These are phyloP conservation scores for Pristionchus maxplancki DNA, from an alignment of 2,888 invertebrate genomes.

Conservation along the genomic window DNA sequence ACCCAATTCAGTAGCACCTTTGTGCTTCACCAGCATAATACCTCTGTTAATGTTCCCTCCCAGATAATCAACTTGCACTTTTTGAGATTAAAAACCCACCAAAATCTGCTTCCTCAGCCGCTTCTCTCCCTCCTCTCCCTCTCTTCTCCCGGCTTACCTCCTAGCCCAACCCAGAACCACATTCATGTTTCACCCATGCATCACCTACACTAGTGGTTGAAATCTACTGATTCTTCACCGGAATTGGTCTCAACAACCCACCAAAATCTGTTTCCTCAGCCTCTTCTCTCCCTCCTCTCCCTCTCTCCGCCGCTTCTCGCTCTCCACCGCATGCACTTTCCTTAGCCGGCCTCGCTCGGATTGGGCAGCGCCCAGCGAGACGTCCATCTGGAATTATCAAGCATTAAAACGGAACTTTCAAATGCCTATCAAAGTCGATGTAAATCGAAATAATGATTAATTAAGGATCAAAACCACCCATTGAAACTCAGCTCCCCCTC, in stretches of 20 bases:
- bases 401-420: too few species aligned
- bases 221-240: too few species aligned
- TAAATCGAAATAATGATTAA: too few species aligned
- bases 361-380: slow-evolving; percentile 28
- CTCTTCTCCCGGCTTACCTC: not conserved
- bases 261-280: slow-evolving; percentile 90
- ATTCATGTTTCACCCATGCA: not conserved
- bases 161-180: not conserved
- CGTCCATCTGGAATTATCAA: slow-evolving; percentile 40
- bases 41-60: too few species aligned
- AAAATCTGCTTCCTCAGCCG: not conserved
- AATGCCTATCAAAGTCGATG: too few species aligned
- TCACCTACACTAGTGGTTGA: not conserved
- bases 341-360: slow-evolving; percentile 91
- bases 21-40: too few species aligned
- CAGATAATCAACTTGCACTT: too few species aligned
- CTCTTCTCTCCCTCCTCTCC: slow-evolving; percentile 93
- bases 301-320: slow-evolving; percentile 85
- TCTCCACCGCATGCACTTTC: slow-evolving; percentile 82
- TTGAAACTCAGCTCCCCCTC: too few species aligned
- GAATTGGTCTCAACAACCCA: slow-evolving; percentile 34
- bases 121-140: not conserved
- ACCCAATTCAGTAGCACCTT: too few species aligned
- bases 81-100: not conserved
- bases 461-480: too few species aligned